A percentile compares a stretch with the other conserved stretches of the same genome.
Evolutionary conservation across 2,113 vertebrate genomes (phyloP).

Genomic region (Pomatostomus ruficeps): DNA sequence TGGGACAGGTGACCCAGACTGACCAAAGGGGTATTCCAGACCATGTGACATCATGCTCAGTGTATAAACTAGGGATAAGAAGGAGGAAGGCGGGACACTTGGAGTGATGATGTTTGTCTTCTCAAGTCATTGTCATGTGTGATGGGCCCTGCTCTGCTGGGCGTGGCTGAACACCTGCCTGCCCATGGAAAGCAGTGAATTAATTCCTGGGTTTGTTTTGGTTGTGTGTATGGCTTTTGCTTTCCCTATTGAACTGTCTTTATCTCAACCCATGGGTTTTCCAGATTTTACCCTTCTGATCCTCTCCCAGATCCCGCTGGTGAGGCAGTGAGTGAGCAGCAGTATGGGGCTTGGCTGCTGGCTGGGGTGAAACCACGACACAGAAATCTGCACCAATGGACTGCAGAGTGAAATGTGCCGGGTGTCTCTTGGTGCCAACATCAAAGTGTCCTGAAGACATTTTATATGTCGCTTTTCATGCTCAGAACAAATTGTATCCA

Average conservation of each 20-base stretch:
- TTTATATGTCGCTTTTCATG: neutral
- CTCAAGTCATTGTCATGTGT: neutral
- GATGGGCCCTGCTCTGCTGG: neutral
- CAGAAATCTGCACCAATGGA: neutral
- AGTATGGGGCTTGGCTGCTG: neutral
- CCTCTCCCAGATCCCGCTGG: neutral
- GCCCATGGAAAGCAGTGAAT: neutral
- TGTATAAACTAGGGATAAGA: neutral
- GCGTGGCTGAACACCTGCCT: neutral
- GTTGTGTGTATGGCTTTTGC: neutral
- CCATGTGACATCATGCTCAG: too few species aligned
- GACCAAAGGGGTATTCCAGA: neutral
- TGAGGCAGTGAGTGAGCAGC: rapidly evolving
- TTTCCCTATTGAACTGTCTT: neutral
- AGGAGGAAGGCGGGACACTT: neutral
- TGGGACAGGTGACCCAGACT: neutral
- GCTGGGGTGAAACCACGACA: rapidly evolving
- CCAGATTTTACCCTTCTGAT: neutral
- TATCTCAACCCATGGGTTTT: neutral
- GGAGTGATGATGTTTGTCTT: neutral
- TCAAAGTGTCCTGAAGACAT: neutral
- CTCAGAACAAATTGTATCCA: neutral
- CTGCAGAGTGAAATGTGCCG: neutral
- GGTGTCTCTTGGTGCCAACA: neutral
- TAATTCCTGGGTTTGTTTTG: neutral